phyloP scores from a whole-genome alignment of 2,797 vertebrate species.

The Limosa lapponica region DNA sequence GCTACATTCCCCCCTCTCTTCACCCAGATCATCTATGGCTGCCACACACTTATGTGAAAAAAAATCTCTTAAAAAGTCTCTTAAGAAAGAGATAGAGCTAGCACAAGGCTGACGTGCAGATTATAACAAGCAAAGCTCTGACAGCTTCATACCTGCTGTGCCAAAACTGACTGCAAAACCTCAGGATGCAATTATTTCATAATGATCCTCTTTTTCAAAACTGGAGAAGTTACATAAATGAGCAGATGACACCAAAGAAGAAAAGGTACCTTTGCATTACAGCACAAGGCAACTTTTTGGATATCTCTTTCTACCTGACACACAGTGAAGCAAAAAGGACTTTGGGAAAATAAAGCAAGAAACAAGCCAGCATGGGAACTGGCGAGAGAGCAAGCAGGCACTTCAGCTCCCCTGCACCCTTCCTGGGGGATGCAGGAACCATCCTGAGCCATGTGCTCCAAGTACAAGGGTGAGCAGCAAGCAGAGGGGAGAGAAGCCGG shows the following conservation, averaged over 20 bases:
- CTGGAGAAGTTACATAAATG: not conserved
- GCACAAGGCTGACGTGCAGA: not conserved
- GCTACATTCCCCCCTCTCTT: not conserved
- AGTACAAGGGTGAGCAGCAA: not conserved
- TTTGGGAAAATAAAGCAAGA: not conserved
- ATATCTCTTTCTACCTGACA: not conserved
- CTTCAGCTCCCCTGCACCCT: not conserved
- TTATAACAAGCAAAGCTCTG: not conserved
- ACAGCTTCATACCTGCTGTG: not conserved
- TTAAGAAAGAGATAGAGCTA: not conserved
- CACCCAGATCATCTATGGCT: not conserved
- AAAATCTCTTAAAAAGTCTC: not conserved
- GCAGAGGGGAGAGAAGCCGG: not conserved
- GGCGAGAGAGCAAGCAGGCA: not conserved
- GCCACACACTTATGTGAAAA: not conserved
- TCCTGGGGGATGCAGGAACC: not conserved
- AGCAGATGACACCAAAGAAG: not conserved
- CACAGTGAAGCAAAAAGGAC: not conserved
- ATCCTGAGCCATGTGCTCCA: not conserved
- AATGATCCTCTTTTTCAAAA: not conserved
- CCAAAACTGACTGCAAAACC: conserved; percentile 9
- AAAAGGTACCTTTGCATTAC: not conserved
- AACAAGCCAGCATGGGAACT: not conserved
- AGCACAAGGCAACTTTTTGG: not conserved
- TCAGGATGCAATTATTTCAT: not conserved